phyloP scores from a whole-genome alignment of 1,140 invertebrate species.

The Elysia chlorotica region DNA sequence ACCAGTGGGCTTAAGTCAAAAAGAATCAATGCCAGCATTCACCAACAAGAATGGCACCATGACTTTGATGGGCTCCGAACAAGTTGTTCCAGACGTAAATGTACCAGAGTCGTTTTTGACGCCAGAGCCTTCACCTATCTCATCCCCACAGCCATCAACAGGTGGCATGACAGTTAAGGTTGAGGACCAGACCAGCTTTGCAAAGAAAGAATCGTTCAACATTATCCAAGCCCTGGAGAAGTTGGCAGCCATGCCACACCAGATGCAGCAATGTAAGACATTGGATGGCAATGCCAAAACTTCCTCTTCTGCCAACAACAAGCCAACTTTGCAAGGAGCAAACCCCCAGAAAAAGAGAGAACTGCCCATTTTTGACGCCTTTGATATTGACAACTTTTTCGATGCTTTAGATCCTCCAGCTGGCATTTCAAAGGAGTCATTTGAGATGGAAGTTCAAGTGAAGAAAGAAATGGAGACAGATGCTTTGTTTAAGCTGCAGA shows the following conservation, averaged over 20 bases:
- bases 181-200: too few relatives aligned
- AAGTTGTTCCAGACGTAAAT: conserved; percentile 48
- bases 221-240: conserved; percentile 29
- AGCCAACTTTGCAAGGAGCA: too few relatives aligned
- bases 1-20: not conserved
- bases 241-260: conserved; percentile 31
- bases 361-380: conserved; percentile 48
- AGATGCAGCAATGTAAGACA: too few relatives aligned
- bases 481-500: too few relatives aligned
- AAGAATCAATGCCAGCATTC: not conserved
- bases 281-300: too few relatives aligned
- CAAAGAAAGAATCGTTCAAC: conserved; percentile 16
- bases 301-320: too few relatives aligned
- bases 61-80: conserved; percentile 30
- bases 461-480: conserved; percentile 25
- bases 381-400: conserved; percentile 53
- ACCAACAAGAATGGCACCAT: not conserved
- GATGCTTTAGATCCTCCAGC: conserved; percentile 32
- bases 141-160: conserved; percentile 43
- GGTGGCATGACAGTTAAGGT: too few relatives aligned
- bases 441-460: conserved; percentile 20
- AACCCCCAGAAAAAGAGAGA: conserved; percentile 34
- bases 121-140: conserved; percentile 52
- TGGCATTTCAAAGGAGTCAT: conserved; percentile 6
- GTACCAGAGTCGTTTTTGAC: conserved; percentile 52